Percentiles rank a stretch among this genome's conserved stretches.
These are phyloP conservation scores for Trissonchulus latispiculum DNA, from an alignment of 2,888 invertebrate species.

Conservation along the genomic window DNA sequence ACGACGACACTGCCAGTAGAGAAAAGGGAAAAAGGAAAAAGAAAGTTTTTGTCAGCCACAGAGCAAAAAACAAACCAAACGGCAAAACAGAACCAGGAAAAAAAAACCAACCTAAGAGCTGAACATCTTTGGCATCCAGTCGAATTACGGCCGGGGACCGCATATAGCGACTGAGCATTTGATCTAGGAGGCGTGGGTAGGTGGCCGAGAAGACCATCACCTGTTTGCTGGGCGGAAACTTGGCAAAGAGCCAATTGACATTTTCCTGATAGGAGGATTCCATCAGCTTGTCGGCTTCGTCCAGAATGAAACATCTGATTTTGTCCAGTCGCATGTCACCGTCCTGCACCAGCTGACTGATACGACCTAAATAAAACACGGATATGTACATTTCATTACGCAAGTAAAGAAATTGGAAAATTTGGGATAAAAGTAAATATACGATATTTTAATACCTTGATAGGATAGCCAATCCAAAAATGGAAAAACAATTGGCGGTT, in stretches of 20 bases:
- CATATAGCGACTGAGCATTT: slow-evolving; percentile 64
- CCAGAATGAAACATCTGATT: slow-evolving; percentile 62
- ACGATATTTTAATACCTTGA: no score
- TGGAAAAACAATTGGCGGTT: no score
- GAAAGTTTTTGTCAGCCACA: no score
- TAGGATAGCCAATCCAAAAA: no score
- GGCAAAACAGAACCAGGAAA: no score
- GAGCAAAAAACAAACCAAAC: no score
- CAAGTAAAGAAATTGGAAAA: no score
- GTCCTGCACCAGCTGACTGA: slow-evolving; percentile 69
- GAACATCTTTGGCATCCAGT: slow-evolving; percentile 60
- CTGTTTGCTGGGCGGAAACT: slow-evolving; percentile 67
- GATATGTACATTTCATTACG: no score
- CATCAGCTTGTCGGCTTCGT: slow-evolving; percentile 91
- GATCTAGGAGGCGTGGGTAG: slow-evolving; percentile 64
- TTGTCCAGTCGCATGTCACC: slow-evolving; percentile 40
- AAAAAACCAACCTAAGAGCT: slow-evolving; percentile 45
- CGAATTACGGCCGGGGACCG: slow-evolving; percentile 63
- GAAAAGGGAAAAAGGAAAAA: no score
- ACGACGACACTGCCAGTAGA: no score
- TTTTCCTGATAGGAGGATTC: slow-evolving; percentile 63
- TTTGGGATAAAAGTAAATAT: no score
- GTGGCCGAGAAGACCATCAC: slow-evolving; percentile 87
- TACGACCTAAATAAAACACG: slow-evolving; percentile 46
- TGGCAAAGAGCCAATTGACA: slow-evolving; percentile 61